Conservation (phyloP, 2,113 vertebrate genomes). For the Paracyprichromis sp. region DNA sequence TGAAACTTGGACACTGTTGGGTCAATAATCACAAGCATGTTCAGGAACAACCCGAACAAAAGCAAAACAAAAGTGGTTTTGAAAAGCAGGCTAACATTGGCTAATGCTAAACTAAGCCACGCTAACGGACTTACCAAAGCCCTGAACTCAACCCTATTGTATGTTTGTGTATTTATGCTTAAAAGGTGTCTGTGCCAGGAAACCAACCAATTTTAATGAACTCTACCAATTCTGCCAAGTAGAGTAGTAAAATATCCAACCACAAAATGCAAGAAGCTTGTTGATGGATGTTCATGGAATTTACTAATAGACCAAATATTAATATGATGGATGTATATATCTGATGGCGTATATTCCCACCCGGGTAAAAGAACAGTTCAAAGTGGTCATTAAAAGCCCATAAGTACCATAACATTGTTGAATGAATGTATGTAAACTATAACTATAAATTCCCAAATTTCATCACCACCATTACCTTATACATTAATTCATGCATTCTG, state of each 20-base stretch:
- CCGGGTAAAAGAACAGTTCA: not conserved
- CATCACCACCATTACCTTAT: not conserved
- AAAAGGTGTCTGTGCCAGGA: not conserved
- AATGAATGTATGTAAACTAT: not conserved
- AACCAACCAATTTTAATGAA: not conserved
- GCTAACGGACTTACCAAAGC: not conserved
- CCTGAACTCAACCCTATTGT: not conserved
- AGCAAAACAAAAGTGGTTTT: not conserved
- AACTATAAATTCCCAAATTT: not conserved
- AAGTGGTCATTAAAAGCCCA: not conserved
- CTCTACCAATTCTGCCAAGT: not conserved
- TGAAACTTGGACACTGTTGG: not conserved
- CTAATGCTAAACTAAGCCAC: not conserved
- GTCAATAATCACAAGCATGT: not conserved
- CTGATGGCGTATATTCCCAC: not conserved
- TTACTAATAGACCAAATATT: not conserved
- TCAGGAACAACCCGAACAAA: not conserved
- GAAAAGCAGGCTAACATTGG: not conserved
- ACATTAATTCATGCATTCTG: not conserved
- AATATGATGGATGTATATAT: not conserved
- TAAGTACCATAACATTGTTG: not conserved
- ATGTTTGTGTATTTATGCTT: not conserved
- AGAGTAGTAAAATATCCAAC: not conserved
- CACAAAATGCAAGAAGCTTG: not conserved
- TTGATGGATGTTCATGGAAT: not conserved